Evolutionary conservation across 37 sponge, comb jelly and placozoan species (phyloP).

Genomic region (Chondrilla cf. caribensis): DNA sequence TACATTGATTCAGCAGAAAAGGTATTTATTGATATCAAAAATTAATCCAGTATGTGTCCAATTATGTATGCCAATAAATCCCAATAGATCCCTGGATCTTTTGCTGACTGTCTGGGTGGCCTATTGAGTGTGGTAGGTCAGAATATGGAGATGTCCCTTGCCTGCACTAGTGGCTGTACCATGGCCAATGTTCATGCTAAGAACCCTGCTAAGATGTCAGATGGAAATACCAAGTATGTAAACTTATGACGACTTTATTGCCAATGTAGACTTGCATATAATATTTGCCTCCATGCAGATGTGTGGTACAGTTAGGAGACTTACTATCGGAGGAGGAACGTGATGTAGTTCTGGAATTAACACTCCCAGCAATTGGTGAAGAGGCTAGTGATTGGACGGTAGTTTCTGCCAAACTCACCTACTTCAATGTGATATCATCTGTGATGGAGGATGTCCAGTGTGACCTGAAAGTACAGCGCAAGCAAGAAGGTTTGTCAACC

Average conservation of each 20-base stretch:
- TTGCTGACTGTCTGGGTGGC: constrained; percentile 96
- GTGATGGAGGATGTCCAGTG: constrained; percentile 43
- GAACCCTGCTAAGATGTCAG: constrained; percentile 51
- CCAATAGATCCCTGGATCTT: constrained; percentile 88
- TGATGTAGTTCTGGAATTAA: constrained; percentile 75
- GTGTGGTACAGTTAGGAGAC: constrained; percentile 83
- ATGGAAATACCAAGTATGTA: constrained; percentile 45
- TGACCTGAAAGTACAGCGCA: constrained; percentile 42
- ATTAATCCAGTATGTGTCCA: too few relatives aligned
- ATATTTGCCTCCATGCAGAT: not conserved
- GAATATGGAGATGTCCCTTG: constrained; percentile 76
- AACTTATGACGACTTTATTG: too few relatives aligned
- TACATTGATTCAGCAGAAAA: constrained; percentile 88
- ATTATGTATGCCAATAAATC: too few relatives aligned
- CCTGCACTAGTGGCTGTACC: constrained; percentile 34
- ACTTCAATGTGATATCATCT: constrained; percentile 85
- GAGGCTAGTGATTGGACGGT: constrained; percentile 18
- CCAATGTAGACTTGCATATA: not conserved
- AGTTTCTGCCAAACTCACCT: constrained; percentile 52
- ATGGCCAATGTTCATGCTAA: constrained; percentile 59
- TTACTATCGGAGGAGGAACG: constrained; percentile 89
- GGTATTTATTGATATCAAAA: constrained; percentile 23
- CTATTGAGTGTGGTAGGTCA: constrained; percentile 89
- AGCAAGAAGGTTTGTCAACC: constrained; percentile 11
- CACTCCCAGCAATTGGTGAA: constrained; percentile 44